Evolutionary conservation across 2,113 vertebrate genomes (phyloP).

Genomic region (Eolophus roseicapilla): DNA sequence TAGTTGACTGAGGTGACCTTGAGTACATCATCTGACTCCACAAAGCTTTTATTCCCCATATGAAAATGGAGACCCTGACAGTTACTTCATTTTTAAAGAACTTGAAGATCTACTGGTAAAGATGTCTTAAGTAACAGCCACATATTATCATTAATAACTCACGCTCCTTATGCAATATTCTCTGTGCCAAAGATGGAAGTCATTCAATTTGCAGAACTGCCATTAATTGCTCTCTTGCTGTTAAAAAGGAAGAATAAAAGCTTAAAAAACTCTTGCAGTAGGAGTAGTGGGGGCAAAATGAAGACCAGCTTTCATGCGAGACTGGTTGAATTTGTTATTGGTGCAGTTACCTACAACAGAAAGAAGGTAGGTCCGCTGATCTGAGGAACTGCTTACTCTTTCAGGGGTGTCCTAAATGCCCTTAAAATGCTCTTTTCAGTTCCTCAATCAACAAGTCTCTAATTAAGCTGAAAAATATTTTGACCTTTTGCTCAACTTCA

Average conservation of each 20-base stretch:
- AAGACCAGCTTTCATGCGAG: background rate
- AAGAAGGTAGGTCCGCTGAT: background rate
- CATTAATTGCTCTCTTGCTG: conserved; percentile 53
- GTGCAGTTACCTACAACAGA: background rate
- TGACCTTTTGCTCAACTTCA: conserved; percentile 17
- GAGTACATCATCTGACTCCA: background rate
- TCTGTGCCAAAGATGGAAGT: conserved; percentile 58
- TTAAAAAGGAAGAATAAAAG: background rate
- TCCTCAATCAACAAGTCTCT: background rate
- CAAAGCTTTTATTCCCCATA: background rate
- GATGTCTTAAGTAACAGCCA: conserved; percentile 37
- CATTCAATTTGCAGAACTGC: conserved; percentile 43
- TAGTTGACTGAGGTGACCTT: conserved; percentile 32
- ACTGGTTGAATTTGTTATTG: background rate
- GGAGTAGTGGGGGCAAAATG: background rate
- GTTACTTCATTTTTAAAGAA: conserved; percentile 60
- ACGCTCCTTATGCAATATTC: background rate
- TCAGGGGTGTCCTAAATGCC: background rate
- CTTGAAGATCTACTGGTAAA: conserved; percentile 29
- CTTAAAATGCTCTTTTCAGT: background rate
- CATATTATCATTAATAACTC: conserved; percentile 52
- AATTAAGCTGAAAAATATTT: conserved; percentile 10
- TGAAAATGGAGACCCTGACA: conserved; percentile 32
- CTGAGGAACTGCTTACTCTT: background rate
- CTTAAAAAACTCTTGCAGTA: background rate